These are phyloP conservation scores for Notechis scutatus DNA, from an alignment of 2,113 vertebrate species.

Conservation along the genomic window DNA sequence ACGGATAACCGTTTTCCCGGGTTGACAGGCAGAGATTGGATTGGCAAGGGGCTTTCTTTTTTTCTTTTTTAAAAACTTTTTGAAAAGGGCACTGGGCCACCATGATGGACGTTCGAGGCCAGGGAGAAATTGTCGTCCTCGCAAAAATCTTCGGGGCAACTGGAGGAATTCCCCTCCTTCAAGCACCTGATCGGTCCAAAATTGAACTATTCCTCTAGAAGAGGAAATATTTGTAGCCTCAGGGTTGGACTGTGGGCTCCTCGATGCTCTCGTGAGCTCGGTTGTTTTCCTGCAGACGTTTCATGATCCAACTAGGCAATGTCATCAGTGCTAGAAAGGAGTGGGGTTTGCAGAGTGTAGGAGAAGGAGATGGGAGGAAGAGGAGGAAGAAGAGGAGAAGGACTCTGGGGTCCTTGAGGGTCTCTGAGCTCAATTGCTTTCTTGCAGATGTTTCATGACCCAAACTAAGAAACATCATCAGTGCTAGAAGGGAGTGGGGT, in stretches of 20 bases:
- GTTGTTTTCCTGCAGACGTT: background rate
- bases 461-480: background rate
- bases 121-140: background rate
- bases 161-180: background rate
- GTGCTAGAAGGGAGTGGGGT: background rate
- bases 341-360: background rate
- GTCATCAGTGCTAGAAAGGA: background rate
- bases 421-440: background rate
- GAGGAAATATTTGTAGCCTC: background rate
- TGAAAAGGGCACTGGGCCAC: background rate
- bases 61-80: background rate
- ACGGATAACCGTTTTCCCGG: slow-evolving; percentile 11
- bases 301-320: background rate
- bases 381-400: too few species aligned
- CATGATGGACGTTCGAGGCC: background rate
- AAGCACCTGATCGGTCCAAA: too few species aligned
- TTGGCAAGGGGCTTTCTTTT: background rate
- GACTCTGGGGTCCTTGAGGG: too few species aligned
- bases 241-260: background rate
- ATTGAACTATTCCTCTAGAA: background rate
- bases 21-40: slow-evolving; percentile 30
- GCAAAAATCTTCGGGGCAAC: background rate
- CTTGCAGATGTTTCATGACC: background rate
- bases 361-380: too few species aligned
- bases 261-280: background rate